Evolutionary conservation across 2,888 invertebrate genomes (phyloP).

Genomic region (Salticus scenicus): DNA sequence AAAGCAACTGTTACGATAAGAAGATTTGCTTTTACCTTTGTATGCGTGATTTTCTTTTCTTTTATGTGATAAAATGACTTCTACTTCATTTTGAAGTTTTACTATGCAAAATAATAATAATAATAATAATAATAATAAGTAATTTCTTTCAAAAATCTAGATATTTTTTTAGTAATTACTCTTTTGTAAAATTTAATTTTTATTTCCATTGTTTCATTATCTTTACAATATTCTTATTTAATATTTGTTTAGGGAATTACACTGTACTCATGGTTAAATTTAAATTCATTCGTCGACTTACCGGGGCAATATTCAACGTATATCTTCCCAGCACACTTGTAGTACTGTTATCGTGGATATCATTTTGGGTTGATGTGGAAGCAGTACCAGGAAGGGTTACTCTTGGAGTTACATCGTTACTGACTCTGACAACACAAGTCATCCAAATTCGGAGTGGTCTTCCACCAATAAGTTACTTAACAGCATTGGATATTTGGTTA

Average conservation of each 20-base stretch:
- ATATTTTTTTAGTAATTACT: no score
- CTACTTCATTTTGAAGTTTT: no score
- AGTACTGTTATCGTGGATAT: constrained; percentile 38
- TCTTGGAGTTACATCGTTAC: constrained; percentile 42
- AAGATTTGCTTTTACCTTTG: no score
- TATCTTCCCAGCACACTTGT: constrained; percentile 52
- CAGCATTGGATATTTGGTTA: constrained; percentile 65
- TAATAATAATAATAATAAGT: no score
- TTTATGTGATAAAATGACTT: no score
- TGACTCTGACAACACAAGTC: constrained; percentile 48
- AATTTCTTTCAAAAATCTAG: no score
- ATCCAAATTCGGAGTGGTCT: constrained; percentile 19
- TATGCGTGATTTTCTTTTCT: no score
- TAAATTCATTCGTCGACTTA: constrained; percentile 46
- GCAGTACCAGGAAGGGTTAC: constrained; percentile 50
- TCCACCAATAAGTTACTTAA: constrained; percentile 48
- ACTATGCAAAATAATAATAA: no score
- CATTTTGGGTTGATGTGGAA: constrained; percentile 49
- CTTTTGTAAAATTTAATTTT: no score
- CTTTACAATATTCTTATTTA: no score
- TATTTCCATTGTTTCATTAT: no score
- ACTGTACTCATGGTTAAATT: constrained; percentile 59
- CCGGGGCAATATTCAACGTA: constrained; percentile 41
- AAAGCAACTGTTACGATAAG: no score
- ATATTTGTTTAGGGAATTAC: constrained; percentile 49